These are phyloP conservation scores for Agriotes lineatus DNA, from an alignment of 2,888 invertebrate species.

Conservation along the genomic window DNA sequence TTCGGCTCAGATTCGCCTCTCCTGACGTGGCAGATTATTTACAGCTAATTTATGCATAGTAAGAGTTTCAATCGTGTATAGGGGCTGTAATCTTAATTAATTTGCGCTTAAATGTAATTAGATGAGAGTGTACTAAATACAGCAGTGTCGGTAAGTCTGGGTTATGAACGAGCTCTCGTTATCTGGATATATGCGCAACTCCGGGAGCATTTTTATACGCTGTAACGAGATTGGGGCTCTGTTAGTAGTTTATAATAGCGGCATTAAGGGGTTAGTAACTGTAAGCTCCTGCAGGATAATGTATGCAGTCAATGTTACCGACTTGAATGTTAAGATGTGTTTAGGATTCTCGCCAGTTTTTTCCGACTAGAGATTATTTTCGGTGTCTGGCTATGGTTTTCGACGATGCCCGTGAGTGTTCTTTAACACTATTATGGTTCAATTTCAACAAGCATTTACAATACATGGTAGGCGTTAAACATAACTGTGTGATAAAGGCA, in stretches of 20 bases:
- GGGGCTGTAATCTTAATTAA: slow-evolving; percentile 43
- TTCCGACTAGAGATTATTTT: too few species aligned
- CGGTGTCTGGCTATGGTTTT: too few species aligned
- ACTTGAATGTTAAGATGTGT: slow-evolving; percentile 36
- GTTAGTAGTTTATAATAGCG: slow-evolving; percentile 59
- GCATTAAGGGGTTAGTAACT: slow-evolving; percentile 56
- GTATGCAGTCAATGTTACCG: slow-evolving; percentile 52
- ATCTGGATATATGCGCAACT: slow-evolving; percentile 49
- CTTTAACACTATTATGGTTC: too few species aligned
- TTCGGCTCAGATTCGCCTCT: too few species aligned
- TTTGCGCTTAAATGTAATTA: slow-evolving; percentile 43
- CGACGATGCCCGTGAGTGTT: too few species aligned
- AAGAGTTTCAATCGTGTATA: slow-evolving; percentile 32
- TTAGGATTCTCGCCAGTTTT: slow-evolving; percentile 13
- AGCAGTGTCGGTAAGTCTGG: slow-evolving; percentile 41
- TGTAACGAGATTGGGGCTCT: slow-evolving; percentile 56
- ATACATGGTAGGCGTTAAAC: too few species aligned
- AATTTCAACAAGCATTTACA: too few species aligned
- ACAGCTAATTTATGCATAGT: slow-evolving; percentile 34
- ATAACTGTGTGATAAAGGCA: too few species aligned
- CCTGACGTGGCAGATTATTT: slow-evolving; percentile 4
- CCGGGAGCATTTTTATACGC: slow-evolving; percentile 54
- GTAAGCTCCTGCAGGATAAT: slow-evolving; percentile 54
- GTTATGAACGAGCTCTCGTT: slow-evolving; percentile 44
- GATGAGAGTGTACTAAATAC: slow-evolving; percentile 42